These are phyloP conservation scores for Tineola bisselliella DNA, from an alignment of 2,888 invertebrate genomes.

Conservation along the genomic window DNA sequence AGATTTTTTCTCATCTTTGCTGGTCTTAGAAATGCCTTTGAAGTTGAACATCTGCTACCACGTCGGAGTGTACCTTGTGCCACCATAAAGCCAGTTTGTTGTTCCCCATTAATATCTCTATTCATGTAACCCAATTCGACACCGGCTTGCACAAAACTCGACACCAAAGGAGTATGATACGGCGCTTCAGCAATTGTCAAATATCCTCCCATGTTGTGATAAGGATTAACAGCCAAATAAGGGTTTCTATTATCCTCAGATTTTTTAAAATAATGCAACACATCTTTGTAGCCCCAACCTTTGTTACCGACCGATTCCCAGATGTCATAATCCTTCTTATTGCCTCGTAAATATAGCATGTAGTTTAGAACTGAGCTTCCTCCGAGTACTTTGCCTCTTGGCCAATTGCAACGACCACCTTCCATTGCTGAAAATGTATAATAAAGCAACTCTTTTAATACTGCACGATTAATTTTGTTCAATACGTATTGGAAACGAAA, in stretches of 20 bases:
- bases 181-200: conserved; percentile 88
- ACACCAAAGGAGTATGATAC: conserved; percentile 84
- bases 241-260: conserved; percentile 92
- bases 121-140: conserved; percentile 86
- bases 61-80: conserved; percentile 82
- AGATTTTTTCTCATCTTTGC: conserved; percentile 82
- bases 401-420: conserved; percentile 88
- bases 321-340: conserved; percentile 86
- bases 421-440: conserved; percentile 75
- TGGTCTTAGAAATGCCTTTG: conserved; percentile 87
- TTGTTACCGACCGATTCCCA: conserved; percentile 90
- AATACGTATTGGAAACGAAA: too few species aligned
- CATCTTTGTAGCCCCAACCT: conserved; percentile 87
- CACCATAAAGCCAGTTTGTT: conserved; percentile 89
- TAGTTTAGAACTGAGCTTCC: conserved; percentile 91
- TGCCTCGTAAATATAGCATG: conserved; percentile 91
- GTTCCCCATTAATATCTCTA: conserved; percentile 87
- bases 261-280: conserved; percentile 86
- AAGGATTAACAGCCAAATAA: conserved; percentile 79
- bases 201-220: conserved; percentile 83
- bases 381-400: conserved; percentile 90
- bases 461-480: too few species aligned
- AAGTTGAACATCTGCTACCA: conserved; percentile 87
- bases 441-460: neutral
- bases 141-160: conserved; percentile 85